These are phyloP conservation scores for Sciurus carolinensis DNA, from an alignment of 2,797 vertebrate species.

Conservation along the genomic window DNA sequence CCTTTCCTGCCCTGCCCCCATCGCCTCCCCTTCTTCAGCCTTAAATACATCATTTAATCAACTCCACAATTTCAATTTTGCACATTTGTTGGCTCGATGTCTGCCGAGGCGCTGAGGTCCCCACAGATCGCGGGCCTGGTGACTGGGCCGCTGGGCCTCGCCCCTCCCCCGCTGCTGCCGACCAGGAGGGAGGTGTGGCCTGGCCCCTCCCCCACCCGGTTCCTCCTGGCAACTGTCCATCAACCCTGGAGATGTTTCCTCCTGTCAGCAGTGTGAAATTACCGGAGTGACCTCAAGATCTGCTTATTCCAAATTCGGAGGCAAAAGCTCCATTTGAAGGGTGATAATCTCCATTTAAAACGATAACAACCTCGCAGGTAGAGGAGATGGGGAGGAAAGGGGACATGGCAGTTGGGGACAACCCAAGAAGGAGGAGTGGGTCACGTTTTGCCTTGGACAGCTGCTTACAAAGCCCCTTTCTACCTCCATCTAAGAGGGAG, in stretches of 20 bases:
- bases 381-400: background rate
- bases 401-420: background rate
- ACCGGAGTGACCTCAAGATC: constrained; percentile 65
- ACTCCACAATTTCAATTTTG: constrained; percentile 87
- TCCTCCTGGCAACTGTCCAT: constrained; percentile 72
- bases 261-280: constrained; percentile 47
- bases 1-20: constrained; percentile 67
- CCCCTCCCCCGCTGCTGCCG: background rate
- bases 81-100: constrained; percentile 87
- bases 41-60: constrained; percentile 89
- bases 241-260: constrained; percentile 60
- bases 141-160: constrained; percentile 57
- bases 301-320: constrained; percentile 47
- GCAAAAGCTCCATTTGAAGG: constrained; percentile 61
- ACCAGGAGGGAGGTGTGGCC: background rate
- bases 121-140: constrained; percentile 78
- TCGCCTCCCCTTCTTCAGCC: constrained; percentile 84
- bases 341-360: constrained; percentile 20
- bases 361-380: constrained; percentile 25
- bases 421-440: background rate
- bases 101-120: constrained; percentile 85
- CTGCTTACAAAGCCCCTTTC: background rate
- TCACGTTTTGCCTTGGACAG: no score
- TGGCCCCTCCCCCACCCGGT: background rate
- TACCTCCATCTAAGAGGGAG: background rate